A percentile compares a stretch with the other conserved stretches of the same genome.
These are phyloP conservation scores for Notodonta ziczac DNA, from an alignment of 2,888 invertebrate genomes.

Conservation along the genomic window DNA sequence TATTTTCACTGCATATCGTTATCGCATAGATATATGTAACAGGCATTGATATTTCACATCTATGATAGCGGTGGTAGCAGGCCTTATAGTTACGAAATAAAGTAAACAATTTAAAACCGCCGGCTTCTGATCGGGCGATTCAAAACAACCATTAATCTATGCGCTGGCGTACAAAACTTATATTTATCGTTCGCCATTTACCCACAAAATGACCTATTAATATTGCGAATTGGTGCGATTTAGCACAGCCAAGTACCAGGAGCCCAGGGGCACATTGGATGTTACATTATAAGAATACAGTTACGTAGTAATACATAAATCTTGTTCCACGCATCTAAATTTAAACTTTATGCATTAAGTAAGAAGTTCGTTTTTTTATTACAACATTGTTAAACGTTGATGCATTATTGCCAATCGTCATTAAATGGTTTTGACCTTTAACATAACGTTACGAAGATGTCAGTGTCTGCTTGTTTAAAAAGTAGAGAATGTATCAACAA, in stretches of 20 bases:
- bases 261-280: conserved; percentile 51
- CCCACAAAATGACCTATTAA: conserved; percentile 74
- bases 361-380: background rate
- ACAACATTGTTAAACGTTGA: background rate
- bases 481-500: too few species aligned
- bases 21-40: too few species aligned
- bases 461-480: too few species aligned
- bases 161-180: conserved; percentile 44
- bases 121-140: conserved; percentile 36
- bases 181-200: conserved; percentile 66
- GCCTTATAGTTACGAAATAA: conserved; percentile 14
- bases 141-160: conserved; percentile 53
- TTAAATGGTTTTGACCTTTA: background rate
- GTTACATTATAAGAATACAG: conserved; percentile 26
- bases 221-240: conserved; percentile 75
- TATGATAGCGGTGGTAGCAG: too few species aligned
- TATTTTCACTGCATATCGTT: too few species aligned
- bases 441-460: too few species aligned
- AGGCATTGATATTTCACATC: too few species aligned
- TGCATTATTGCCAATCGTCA: background rate
- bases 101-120: conserved; percentile 26
- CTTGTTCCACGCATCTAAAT: background rate
- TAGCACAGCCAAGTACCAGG: conserved; percentile 53
- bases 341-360: background rate
- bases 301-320: background rate